phyloP scores from a whole-genome alignment of 1,140 invertebrate species.

The Tetragnatha versicolor region DNA sequence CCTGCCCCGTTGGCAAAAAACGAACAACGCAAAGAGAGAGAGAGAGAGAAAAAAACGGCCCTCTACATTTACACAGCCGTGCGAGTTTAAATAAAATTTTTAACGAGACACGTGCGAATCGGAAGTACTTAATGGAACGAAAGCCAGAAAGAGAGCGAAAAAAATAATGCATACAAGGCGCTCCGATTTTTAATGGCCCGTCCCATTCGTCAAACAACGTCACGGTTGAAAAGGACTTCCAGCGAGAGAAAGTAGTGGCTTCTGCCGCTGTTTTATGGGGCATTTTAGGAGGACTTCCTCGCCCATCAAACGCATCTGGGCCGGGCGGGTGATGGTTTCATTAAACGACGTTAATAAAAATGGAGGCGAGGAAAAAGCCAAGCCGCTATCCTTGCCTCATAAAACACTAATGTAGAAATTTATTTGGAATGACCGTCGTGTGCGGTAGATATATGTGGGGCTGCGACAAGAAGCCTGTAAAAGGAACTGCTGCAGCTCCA shows the following conservation, averaged over 20 bases:
- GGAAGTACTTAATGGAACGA: no score
- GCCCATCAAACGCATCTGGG: slow-evolving; percentile 45
- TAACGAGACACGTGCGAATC: no score
- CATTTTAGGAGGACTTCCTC: slow-evolving; percentile 29
- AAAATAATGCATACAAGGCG: no score
- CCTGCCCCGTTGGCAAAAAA: no score
- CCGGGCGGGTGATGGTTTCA: slow-evolving; percentile 37
- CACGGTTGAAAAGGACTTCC: slow-evolving; percentile 18
- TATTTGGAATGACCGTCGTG: slow-evolving; percentile 14
- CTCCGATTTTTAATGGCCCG: slow-evolving; percentile 36
- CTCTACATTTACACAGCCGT: no score
- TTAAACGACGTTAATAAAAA: slow-evolving; percentile 40
- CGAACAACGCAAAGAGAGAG: no score
- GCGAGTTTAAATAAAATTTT: no score
- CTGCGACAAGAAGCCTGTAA: no score
- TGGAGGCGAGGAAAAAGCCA: slow-evolving; percentile 13
- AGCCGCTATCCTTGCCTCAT: slow-evolving; percentile 25
- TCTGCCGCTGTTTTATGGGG: slow-evolving; percentile 34
- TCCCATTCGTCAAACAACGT: slow-evolving; percentile 40
- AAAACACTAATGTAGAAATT: slow-evolving; percentile 41
- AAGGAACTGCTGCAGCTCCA: no score
- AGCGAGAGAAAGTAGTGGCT: no score
- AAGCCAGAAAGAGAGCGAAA: no score
- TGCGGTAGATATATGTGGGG: neutral
- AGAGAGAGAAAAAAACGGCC: no score